Evolutionary conservation across 2,888 invertebrate genomes (phyloP).

Genomic region (Autographa pulchrina): DNA sequence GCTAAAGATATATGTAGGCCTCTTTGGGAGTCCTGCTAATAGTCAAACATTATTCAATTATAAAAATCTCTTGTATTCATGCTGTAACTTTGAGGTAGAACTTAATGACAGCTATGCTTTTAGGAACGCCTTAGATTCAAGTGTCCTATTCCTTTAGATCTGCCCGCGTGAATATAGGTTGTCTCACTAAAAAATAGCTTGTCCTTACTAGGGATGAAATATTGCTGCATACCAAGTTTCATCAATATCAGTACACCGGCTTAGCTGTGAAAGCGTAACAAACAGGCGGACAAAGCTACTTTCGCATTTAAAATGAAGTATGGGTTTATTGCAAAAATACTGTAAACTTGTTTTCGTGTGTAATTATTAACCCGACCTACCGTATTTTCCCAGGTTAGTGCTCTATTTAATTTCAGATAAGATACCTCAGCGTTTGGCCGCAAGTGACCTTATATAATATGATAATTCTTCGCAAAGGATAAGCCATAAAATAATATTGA

Average conservation of each 20-base stretch:
- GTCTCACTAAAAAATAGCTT: too few relatives aligned
- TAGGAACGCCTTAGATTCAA: too few relatives aligned
- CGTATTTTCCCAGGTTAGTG: constrained; percentile 2
- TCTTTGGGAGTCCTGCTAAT: background rate
- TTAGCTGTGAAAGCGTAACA: background rate
- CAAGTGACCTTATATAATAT: constrained; percentile 4
- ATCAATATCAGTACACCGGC: background rate
- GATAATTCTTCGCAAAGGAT: background rate
- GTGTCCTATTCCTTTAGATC: too few relatives aligned
- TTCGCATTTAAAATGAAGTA: too few relatives aligned
- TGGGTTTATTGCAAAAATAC: background rate
- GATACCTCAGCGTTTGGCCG: constrained; percentile 1
- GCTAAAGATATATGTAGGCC: background rate
- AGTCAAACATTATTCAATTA: too few relatives aligned
- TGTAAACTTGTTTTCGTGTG: background rate
- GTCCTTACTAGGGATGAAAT: too few relatives aligned
- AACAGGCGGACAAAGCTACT: background rate
- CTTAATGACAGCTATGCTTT: too few relatives aligned
- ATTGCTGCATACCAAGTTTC: too few relatives aligned
- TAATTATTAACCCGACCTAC: background rate
- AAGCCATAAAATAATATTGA: background rate
- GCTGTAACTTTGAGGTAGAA: too few relatives aligned
- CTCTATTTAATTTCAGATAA: constrained; percentile 2
- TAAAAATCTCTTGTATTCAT: too few relatives aligned
- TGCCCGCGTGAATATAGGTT: too few relatives aligned